phyloP scores from a whole-genome alignment of 2,113 vertebrate genomes.

The Carollia perspicillata region DNA sequence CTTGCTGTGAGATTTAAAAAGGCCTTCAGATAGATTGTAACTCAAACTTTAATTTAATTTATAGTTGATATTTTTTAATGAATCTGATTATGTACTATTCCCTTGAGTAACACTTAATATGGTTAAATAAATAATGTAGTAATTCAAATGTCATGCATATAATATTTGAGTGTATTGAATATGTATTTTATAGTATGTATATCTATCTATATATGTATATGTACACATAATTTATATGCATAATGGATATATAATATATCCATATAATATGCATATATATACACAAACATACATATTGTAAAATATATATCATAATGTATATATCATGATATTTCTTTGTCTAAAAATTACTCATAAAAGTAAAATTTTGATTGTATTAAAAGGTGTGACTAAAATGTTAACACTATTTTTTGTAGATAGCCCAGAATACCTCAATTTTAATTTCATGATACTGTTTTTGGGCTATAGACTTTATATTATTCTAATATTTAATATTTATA shows the following conservation, averaged over 20 bases:
- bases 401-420: background rate
- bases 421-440: background rate
- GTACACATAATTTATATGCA: background rate
- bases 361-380: background rate
- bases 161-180: background rate
- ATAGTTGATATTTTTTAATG: conserved; percentile 42
- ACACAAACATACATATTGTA: background rate
- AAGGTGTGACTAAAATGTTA: background rate
- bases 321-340: background rate
- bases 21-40: background rate
- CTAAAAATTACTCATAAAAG: background rate
- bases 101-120: background rate
- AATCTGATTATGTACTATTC: conserved; percentile 15
- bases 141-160: conserved; percentile 18
- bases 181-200: background rate
- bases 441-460: background rate
- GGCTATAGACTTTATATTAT: background rate
- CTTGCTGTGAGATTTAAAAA: background rate
- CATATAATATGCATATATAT: background rate
- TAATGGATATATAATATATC: background rate
- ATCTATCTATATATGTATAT: background rate
- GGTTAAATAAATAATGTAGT: background rate
- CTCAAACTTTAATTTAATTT: conserved; percentile 51
- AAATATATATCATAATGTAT: background rate
- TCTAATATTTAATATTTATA: background rate